Conservation (phyloP, 1,140 invertebrate genomes). For the Sinonovacula constricta region DNA sequence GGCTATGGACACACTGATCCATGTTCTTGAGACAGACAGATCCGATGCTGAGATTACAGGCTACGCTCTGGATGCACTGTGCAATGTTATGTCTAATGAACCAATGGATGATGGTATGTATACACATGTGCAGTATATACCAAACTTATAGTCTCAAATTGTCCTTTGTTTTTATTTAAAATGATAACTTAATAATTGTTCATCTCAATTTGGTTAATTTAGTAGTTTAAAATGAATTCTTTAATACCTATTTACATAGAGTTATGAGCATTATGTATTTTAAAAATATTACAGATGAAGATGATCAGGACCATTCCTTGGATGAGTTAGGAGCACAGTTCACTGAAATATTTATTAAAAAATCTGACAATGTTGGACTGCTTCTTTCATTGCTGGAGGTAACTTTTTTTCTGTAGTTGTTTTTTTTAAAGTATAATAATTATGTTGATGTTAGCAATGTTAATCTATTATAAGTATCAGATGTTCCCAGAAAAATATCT, state of each 20-base stretch:
- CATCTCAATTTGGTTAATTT: no score
- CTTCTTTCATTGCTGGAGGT: constrained; percentile 93
- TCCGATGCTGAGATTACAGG: constrained; percentile 93
- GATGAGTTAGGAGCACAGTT: constrained; percentile 90
- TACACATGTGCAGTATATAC: no score
- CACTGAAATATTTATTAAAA: constrained; percentile 99
- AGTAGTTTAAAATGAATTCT: no score
- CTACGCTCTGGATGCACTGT: constrained; percentile 94
- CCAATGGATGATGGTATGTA: constrained; percentile 81
- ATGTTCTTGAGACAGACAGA: constrained; percentile 80
- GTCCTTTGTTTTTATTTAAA: no score
- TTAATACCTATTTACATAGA: no score
- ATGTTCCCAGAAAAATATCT: no score
- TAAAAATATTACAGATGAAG: constrained; percentile 68
- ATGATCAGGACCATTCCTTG: constrained; percentile 50
- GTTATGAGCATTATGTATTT: no score
- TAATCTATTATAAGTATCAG: no score
- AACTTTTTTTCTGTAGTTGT: no score
- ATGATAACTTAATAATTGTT: no score
- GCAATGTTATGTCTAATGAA: constrained; percentile 92
- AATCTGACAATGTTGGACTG: constrained; percentile 90
- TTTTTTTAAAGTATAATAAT: not conserved
- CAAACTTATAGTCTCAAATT: no score
- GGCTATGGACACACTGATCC: constrained; percentile 91
- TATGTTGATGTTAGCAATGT: no score